Base-by-base conservation (phyloP, 2,113 vertebrate species). In the Rattus rattus region DNA sequence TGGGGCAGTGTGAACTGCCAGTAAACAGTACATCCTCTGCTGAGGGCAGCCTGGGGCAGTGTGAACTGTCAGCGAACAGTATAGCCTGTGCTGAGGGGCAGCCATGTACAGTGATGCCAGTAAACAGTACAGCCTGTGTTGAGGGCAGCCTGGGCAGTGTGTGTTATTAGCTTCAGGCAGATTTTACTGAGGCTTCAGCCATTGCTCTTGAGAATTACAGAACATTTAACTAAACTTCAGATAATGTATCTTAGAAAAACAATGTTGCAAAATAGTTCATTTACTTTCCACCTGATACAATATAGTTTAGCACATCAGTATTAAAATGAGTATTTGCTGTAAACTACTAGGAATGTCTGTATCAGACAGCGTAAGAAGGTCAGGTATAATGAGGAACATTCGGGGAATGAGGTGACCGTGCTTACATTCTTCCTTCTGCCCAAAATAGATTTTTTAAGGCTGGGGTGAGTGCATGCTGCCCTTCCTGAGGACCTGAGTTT, bases 321-420 rank as follows among this genome's bases (percentile, higher is more conserved):
- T 63, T 95, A 90, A 93, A 91, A 56, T 92, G 54, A 92, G 54
- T 90, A 88, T 92, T 73, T 94, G 80, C 89, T 91, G 72, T 47
- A 90, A 95, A 69, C 7, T 72, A 6, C 12, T 52, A 90, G 14
- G 43, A 91, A 9, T 87, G 39, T 80, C 43, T 72, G 0, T 56
- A 28, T 80, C 54, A 87, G 56, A 83, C 5, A 84, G 49, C 79
- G 39, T 52, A 49, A 61, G 65, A 52, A 30, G 49, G 75, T 90
- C 85, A 80, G 28, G 49, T 75, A 26, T 22, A 63, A 75, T 92
- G 63, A 92, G 28, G 39, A 90, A 67, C 87, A 79, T 90, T 92
- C 26, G 12, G 94, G 93, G 87, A 85, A 14, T n/a, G 17, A 94
- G 49, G 47, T 92, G 24, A 88, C 10, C 13, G 54, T 59, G 12